phyloP scores from a whole-genome alignment of 1,140 invertebrate genomes.

The Berghia stephanieae region DNA sequence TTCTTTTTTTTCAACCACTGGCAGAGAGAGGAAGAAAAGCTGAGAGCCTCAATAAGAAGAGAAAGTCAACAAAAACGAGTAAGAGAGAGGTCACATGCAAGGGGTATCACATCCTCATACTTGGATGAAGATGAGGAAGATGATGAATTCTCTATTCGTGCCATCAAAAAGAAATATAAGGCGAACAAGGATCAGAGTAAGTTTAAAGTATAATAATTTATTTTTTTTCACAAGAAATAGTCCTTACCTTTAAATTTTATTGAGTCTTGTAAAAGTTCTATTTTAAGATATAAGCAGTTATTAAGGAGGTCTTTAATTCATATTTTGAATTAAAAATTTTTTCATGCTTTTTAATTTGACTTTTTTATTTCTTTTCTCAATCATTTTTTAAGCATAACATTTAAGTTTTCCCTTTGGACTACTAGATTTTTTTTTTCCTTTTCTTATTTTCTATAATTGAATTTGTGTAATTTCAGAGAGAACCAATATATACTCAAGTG shows the following conservation, averaged over 20 bases:
- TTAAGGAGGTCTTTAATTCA: no score
- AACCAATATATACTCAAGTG: conserved; percentile 29
- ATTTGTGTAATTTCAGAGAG: conserved; percentile 16
- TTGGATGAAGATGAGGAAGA: conserved; percentile 80
- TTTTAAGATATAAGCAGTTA: no score
- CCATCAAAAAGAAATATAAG: conserved; percentile 96
- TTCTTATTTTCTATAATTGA: no score
- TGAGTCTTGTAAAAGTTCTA: no score
- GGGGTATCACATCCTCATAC: conserved; percentile 72
- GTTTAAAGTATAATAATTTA: not conserved
- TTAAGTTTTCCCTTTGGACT: no score
- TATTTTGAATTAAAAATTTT: no score
- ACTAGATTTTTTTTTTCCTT: no score
- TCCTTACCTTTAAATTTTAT: no score
- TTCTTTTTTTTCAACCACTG: not conserved
- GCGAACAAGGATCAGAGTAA: conserved; percentile 57
- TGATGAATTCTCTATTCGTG: conserved; percentile 89
- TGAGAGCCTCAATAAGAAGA: conserved; percentile 84
- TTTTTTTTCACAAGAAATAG: no score
- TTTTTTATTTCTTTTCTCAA: no score
- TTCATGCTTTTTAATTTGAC: no score
- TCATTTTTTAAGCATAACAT: no score
- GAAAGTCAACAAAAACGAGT: conserved; percentile 74
- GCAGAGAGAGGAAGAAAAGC: conserved; percentile 93
- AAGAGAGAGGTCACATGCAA: conserved; percentile 72